Evolutionary conservation across 1,140 invertebrate genomes (phyloP), one percentile per base, ranked within the genome.

Genomic region (Drosophila bocqueti): DNA sequence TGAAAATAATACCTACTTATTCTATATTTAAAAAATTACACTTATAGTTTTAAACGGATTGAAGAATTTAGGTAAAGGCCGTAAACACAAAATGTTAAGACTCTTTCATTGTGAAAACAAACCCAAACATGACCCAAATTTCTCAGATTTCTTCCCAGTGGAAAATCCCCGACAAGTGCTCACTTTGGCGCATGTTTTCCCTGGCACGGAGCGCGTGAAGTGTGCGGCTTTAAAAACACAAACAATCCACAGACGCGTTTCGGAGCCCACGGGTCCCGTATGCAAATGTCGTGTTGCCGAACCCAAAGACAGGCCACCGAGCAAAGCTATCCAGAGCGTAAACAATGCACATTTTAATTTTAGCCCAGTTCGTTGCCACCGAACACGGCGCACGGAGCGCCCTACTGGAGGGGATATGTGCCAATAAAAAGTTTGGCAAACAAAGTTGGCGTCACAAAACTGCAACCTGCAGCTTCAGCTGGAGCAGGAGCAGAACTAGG

Each of bases 391-490:
- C 31, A 36, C 34, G 26, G 45, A 46, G 26, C 34, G 62, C 72
- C 38, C 52, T 57, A 61, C 69, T 79, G 85, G 49, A 76, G 81
- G 42, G 67, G 72, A 90, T 89, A 90, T 89, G 86, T 90, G 85
- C 85, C 85, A 89, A 89, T 89, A 90, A 91, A 90, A 90, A 90
- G 86, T 90, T 90, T 90, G 85, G 85, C 85, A 90, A 91, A 85
- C 85, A 90, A 90, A 90, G 86, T 90, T 90, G 85, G 85, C 85
- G 85, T 90, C 85, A 82, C 86, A 90, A 80, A 90, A 81, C 67
- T 90, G 85, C 81, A 82, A 90, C 76, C 81, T 83, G 83, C 80
- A 83, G 60, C 77, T 58, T 57, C 54, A 40, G 36, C 15, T 10
- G 75, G 47, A 61, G 47, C 49, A 9, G 50, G 2, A 11, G 46